Conservation (phyloP, 2,888 invertebrate genomes). For the Dryomyza anilis region DNA sequence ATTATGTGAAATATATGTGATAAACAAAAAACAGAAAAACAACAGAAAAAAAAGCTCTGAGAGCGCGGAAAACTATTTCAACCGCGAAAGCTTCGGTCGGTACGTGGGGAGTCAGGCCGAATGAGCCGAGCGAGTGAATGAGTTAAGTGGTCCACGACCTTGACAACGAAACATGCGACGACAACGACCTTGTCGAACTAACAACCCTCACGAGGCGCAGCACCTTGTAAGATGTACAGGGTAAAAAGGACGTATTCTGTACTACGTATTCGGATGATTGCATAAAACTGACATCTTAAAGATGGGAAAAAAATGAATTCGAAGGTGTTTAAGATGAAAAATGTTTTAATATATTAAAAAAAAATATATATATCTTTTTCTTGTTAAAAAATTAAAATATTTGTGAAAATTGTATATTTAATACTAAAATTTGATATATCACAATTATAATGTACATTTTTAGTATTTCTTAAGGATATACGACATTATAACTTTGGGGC, state of each 20-base stretch:
- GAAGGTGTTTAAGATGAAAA: too few relatives aligned
- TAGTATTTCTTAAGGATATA: too few relatives aligned
- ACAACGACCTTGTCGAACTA: constrained; percentile 22
- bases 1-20: neutral
- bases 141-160: constrained; percentile 47
- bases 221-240: neutral
- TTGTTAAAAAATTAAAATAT: too few relatives aligned
- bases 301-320: too few relatives aligned
- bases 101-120: constrained; percentile 6
- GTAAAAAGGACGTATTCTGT: neutral
- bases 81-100: too few relatives aligned
- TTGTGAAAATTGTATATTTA: too few relatives aligned
- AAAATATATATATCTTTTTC: too few relatives aligned
- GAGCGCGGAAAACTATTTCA: constrained; percentile 20
- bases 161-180: constrained; percentile 47
- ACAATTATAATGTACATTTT: too few relatives aligned
- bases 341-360: too few relatives aligned
- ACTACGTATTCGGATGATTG: neutral
- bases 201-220: neutral
- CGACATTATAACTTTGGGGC: too few relatives aligned
- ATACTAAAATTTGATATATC: too few relatives aligned
- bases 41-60: neutral
- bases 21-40: neutral
- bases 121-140: neutral
- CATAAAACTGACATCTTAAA: too few relatives aligned